Evolutionary conservation across 1,140 invertebrate genomes (phyloP).

Genomic region (Ostrea denselamellosa): DNA sequence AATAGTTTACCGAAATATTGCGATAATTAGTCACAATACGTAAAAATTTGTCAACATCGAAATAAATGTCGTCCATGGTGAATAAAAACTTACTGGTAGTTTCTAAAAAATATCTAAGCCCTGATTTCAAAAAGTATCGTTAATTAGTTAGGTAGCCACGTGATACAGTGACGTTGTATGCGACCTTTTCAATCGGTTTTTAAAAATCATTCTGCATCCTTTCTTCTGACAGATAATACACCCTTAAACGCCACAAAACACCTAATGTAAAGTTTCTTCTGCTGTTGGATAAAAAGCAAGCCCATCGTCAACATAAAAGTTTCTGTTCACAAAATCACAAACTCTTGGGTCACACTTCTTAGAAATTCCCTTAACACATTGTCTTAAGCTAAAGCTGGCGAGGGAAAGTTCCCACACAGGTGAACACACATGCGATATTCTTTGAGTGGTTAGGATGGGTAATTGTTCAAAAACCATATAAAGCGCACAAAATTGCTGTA

Average conservation of each 20-base stretch:
- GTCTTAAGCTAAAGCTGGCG: constrained; percentile 12
- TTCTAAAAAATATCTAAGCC: too few relatives aligned
- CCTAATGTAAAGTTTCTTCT: neutral
- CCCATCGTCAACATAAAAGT: constrained; percentile 40
- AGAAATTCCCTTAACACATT: neutral
- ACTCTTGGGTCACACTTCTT: neutral
- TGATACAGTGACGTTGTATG: too few relatives aligned
- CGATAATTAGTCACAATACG: too few relatives aligned
- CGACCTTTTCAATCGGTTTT: too few relatives aligned
- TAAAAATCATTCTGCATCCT: too few relatives aligned
- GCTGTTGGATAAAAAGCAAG: neutral
- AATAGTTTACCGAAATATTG: too few relatives aligned
- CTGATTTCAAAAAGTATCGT: too few relatives aligned
- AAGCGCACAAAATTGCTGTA: constrained; percentile 33
- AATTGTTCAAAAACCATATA: constrained; percentile 6
- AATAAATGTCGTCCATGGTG: too few relatives aligned
- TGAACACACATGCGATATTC: constrained; percentile 41
- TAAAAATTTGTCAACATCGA: too few relatives aligned
- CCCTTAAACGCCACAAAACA: neutral
- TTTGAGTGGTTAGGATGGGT: neutral
- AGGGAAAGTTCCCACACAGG: constrained; percentile 27
- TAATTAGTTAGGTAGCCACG: too few relatives aligned
- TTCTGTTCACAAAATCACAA: neutral
- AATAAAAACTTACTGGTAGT: too few relatives aligned
- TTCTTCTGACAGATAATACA: too few relatives aligned